Conservation (phyloP, 2,113 vertebrate genomes). For the Vulpes lagopus region DNA sequence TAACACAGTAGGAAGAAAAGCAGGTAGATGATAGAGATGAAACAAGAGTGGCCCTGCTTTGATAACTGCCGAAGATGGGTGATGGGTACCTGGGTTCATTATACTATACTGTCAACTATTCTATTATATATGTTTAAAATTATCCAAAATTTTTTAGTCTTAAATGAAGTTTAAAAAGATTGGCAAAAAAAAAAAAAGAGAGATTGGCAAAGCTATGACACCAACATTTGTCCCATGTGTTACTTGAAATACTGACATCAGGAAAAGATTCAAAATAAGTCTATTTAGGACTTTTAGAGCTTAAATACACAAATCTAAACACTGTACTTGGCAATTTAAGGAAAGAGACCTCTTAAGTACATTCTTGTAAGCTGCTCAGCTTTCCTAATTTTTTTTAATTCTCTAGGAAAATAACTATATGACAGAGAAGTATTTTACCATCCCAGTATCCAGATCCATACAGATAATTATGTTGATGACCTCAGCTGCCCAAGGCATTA, state of each 20-base stretch:
- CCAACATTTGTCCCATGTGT: neutral
- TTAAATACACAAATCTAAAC: slow-evolving; percentile 37
- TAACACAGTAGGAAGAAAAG: neutral
- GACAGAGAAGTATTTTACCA: slow-evolving; percentile 31
- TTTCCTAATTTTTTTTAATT: slow-evolving; percentile 58
- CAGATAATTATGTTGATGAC: slow-evolving; percentile 51
- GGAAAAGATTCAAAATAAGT: slow-evolving; percentile 50
- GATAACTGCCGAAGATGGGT: neutral
- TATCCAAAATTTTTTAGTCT: neutral
- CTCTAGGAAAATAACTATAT: slow-evolving; percentile 62
- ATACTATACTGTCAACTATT: neutral
- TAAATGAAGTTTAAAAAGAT: slow-evolving; percentile 21
- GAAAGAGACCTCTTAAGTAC: neutral
- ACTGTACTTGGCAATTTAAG: neutral
- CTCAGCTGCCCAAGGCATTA: slow-evolving; percentile 65
- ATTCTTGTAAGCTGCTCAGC: slow-evolving; percentile 47
- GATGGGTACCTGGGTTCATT: neutral
- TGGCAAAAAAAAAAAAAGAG: neutral
- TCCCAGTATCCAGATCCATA: neutral
- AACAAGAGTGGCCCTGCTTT: neutral
- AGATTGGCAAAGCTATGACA: neutral
- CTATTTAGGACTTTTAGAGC: neutral
- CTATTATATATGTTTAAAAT: slow-evolving; percentile 7
- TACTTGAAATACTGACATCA: slow-evolving; percentile 50
- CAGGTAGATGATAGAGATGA: neutral